Evolutionary conservation across 2,797 vertebrate species (phyloP).

Genomic region (Dicrostonyx torquatus): DNA sequence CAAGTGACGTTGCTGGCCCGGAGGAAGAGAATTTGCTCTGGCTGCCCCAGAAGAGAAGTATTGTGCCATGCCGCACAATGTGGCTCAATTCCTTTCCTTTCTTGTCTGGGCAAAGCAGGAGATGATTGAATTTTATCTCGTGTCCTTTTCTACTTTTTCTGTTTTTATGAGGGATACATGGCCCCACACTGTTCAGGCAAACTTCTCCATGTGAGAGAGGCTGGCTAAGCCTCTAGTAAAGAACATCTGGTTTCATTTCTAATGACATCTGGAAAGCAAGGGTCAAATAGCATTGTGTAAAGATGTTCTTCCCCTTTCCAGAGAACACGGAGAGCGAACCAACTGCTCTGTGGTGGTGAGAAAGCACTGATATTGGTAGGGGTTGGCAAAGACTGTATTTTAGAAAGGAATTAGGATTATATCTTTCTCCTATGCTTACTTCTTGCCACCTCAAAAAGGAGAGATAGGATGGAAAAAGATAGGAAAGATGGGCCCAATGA

Average conservation of each 20-base stretch:
- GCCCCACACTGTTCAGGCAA: neutral
- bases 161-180: neutral
- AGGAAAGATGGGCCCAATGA: neutral
- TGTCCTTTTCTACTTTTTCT: neutral
- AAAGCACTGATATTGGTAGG: neutral
- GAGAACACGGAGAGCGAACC: neutral
- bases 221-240: neutral
- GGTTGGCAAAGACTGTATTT: neutral
- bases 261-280: conserved; percentile 54
- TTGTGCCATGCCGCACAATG: neutral
- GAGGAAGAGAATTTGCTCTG: rapidly evolving
- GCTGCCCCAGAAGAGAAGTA: neutral
- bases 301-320: conserved; percentile 10
- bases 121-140: neutral
- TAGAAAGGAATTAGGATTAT: conserved; percentile 41
- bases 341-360: neutral
- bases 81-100: neutral
- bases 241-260: conserved; percentile 66
- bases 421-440: conserved; percentile 29
- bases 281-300: neutral
- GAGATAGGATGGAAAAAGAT: neutral
- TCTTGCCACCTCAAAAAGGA: conserved; percentile 10
- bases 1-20: neutral
- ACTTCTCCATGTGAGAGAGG: neutral
- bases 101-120: neutral